Base-by-base conservation (phyloP, 2,797 vertebrate species). In the Sebastolobus alascanus region DNA sequence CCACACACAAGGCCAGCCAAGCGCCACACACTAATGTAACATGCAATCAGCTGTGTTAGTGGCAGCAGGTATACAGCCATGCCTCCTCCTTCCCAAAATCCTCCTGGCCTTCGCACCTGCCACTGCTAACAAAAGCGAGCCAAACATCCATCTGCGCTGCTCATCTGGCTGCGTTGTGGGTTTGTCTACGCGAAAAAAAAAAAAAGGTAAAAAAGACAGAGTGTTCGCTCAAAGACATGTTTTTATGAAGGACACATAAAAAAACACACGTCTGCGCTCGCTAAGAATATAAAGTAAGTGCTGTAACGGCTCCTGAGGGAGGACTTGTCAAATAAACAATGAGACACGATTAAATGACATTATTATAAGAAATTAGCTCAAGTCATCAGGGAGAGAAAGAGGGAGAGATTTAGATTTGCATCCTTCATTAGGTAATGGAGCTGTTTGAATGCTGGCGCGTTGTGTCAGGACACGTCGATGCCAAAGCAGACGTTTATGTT, bases 281-380 rank as follows among this genome's bases (percentile, higher is more conserved):
- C n/a, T 1, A 38, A 69, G 85, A 88, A 86, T 80, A 84, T 74
- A 91, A 85, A 91, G 84, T 83, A 77, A 60, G 59, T 27, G 61
- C 64, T 52, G 75, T 74, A 88, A 87, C 77, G 11, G 79, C 85
- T 77, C 90, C 89, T 72, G 38, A 16, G 90, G 93, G 91, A 93
- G 68, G 66, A 65, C 89, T 86, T 89, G 89, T 94, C 91, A 93
- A 81, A 90, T 87, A 89, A 90, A 94, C 90, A 93, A 94, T 86
- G 80, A 90, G 87, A 87, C 81, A 20, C 86, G 69, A 94, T 93
- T 93, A 93, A 91, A 93, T 84, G 84, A 80, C 90, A 90, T 94
- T 92, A 94, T 94, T 94, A 93, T 89, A 83, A 84, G 69, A 87
- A 93, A 90, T 68, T 90, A 88, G 87, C 86, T 86, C n/a, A 4